Conservation (phyloP, 2,797 vertebrate genomes). For the Alcedo quadribrachys region DNA sequence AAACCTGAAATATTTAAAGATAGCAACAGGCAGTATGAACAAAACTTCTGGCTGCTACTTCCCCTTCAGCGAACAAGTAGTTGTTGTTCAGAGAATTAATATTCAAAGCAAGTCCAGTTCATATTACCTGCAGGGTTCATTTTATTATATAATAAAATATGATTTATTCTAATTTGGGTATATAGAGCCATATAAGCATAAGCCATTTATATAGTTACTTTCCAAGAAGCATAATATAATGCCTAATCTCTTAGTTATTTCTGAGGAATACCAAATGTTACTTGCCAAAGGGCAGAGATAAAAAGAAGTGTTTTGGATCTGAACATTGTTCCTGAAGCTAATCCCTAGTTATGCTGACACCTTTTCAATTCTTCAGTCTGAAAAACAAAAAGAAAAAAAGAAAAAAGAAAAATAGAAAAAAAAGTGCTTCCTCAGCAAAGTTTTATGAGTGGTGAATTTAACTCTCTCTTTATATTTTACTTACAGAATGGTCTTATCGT, state of each 20-base stretch:
- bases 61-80: background rate
- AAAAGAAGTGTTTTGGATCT: background rate
- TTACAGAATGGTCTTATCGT: conserved; percentile 90
- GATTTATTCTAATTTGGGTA: conserved; percentile 45
- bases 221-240: conserved; percentile 9
- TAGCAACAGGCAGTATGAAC: background rate
- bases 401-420: background rate
- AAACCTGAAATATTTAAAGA: background rate
- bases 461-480: conserved; percentile 29
- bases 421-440: background rate
- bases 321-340: background rate
- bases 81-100: background rate
- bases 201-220: conserved; percentile 38
- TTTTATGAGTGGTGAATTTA: background rate
- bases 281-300: background rate
- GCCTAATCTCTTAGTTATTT: background rate
- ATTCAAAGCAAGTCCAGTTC: conserved; percentile 15
- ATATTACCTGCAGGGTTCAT: background rate
- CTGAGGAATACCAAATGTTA: background rate
- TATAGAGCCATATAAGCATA: conserved; percentile 7
- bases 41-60: background rate
- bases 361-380: background rate
- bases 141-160: conserved; percentile 40
- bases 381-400: background rate
- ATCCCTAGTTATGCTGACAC: background rate